Evolutionary conservation across 2,797 vertebrate species (phyloP), one percentile per base, ranked within the genome.

Genomic region (Picus viridis): DNA sequence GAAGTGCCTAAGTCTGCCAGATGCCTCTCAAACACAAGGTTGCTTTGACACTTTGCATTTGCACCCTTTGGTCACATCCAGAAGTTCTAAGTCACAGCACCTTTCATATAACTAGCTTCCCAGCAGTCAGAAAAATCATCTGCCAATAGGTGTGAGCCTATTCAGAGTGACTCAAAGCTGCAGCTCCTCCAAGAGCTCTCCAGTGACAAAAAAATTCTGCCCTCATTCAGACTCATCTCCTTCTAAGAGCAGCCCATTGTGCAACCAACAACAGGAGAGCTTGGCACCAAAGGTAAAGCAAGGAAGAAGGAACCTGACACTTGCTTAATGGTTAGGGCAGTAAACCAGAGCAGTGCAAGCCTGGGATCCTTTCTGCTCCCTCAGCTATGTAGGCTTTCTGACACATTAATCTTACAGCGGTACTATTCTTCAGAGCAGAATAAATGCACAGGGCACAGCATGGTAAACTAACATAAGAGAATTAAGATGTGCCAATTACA

Each of bases 281-380:
- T 80, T 94, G 68, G 75, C 90, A 90, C 26, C 56, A 79, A 77
- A 87, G 29, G n/a, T 57, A 41, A 79, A 68, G 61, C 64, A 70
- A 84, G 32, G 30, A 91, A 90, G 54, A 91, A 30, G 61, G 69
- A 95, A 94, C 71, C 45, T 68, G 74, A 95, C 49, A 64, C 83
- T 73, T 0, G 0, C 56, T 75, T 92, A 84, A 85, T 19, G 36
- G n/a, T 58, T 12, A 57, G 24, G 88, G 90, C 80, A 63, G 43
- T 34, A 72, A 90, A 83, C 75, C 88, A 84, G 62, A 68, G 62
- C 39, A 41, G 20, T 82, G 34, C 16, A 94, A 63, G 75, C 39
- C 81, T 73, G 64, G 73, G 74, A 94, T 81, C 64, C 39, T 79
- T 76, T 61, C 74, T 86, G 49, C 53, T 88, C 64, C 83, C 53